Evolutionary conservation across 2,888 invertebrate genomes (phyloP).

Genomic region (Mantis religiosa): DNA sequence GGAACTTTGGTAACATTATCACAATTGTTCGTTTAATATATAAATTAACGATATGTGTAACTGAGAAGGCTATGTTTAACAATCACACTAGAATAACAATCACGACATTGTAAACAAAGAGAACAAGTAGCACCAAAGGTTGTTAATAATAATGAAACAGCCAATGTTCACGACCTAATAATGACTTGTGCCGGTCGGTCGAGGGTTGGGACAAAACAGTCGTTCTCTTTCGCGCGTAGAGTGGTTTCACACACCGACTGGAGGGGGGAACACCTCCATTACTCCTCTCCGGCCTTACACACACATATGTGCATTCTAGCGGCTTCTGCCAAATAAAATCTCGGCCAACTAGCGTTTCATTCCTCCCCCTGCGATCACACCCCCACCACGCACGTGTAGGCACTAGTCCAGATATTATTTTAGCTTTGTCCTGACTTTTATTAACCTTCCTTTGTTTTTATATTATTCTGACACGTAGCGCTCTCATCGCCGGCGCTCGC

Average conservation of each 20-base stretch:
- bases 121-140: background rate
- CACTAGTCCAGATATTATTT: background rate
- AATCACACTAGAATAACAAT: too few species aligned
- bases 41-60: too few species aligned
- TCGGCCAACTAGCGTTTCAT: background rate
- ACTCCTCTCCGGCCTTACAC: background rate
- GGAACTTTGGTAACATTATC: background rate
- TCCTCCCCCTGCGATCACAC: background rate
- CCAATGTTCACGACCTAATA: background rate
- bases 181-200: background rate
- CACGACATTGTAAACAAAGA: background rate
- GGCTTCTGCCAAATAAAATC: background rate
- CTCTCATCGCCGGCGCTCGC: too few species aligned
- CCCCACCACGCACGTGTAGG: background rate
- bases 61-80: too few species aligned
- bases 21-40: background rate
- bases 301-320: background rate
- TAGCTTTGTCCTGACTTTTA: too few species aligned
- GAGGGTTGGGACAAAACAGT: background rate
- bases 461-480: too few species aligned
- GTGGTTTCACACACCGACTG: background rate
- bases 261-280: background rate
- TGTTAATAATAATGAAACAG: background rate
- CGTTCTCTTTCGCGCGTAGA: background rate
- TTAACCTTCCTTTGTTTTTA: too few species aligned